Conservation (phyloP, 2,888 invertebrate genomes). For the Oscheius sp. region DNA sequence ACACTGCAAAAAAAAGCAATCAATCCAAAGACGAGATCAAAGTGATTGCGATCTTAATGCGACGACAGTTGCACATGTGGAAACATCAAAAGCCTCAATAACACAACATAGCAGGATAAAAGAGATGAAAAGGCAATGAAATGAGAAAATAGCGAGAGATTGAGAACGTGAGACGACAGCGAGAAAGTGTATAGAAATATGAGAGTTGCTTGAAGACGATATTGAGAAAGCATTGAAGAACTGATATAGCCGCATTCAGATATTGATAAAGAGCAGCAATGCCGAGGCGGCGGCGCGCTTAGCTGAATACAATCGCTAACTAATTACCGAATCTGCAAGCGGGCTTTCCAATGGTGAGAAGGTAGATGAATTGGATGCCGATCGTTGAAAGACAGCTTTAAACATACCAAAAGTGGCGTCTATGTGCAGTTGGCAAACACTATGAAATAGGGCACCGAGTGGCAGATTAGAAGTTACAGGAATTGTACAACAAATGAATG, state of each 20-base stretch:
- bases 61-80: slow-evolving; percentile 29
- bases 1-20: background rate
- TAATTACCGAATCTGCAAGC: slow-evolving; percentile 28
- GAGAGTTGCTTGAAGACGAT: background rate
- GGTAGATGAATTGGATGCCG: slow-evolving; percentile 8
- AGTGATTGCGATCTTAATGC: slow-evolving; percentile 3
- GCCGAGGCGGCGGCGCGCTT: slow-evolving; percentile 17
- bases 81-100: background rate
- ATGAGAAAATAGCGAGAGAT: background rate
- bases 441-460: slow-evolving; percentile 27
- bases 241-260: slow-evolving; percentile 18
- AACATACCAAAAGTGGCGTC: slow-evolving; percentile 31
- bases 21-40: background rate
- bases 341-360: slow-evolving; percentile 20
- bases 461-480: slow-evolving; percentile 20
- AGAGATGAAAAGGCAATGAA: background rate
- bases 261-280: slow-evolving; percentile 21
- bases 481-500: slow-evolving; percentile 1
- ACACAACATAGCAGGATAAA: background rate
- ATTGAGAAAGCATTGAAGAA: background rate
- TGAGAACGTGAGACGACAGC: background rate
- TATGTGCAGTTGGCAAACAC: slow-evolving; percentile 25
- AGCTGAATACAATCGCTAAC: slow-evolving; percentile 12
- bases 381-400: background rate
- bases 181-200: slow-evolving; percentile 8